phyloP scores from a whole-genome alignment of 2,797 vertebrate genomes.

The Cynopterus sphinx region DNA sequence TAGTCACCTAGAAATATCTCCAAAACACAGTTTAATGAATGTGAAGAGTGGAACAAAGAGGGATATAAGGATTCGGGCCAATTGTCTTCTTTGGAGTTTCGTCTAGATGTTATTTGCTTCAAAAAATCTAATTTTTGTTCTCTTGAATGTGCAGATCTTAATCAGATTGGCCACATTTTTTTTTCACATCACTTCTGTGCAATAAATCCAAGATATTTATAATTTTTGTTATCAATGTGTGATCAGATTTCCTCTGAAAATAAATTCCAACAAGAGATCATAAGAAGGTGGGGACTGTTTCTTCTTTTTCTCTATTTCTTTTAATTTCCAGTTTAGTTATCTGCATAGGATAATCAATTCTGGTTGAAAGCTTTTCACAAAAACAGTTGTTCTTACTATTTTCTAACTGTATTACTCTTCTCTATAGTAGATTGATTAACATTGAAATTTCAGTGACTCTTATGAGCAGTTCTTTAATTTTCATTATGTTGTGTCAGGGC shows the following conservation, averaged over 20 bases:
- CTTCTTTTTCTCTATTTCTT: background rate
- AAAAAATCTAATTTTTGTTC: background rate
- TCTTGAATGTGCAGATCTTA: background rate
- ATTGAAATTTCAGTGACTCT: constrained; percentile 28
- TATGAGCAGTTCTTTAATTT: constrained; percentile 44
- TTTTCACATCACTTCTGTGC: background rate
- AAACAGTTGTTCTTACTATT: background rate
- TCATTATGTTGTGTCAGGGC: background rate
- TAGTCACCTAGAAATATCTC: background rate
- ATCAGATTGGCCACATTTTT: background rate
- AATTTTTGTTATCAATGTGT: constrained; percentile 20
- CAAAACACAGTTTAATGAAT: background rate
- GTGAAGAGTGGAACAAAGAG: background rate
- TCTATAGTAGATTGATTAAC: constrained; percentile 38
- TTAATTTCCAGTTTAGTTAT: background rate
- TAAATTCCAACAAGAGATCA: background rate
- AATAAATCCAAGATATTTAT: background rate
- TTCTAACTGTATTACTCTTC: background rate
- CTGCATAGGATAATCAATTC: background rate
- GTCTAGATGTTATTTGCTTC: background rate
- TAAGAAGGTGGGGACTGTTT: background rate
- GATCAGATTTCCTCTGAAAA: constrained; percentile 15
- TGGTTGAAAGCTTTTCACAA: constrained; percentile 30
- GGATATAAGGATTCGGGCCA: no score
- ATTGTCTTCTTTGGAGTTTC: background rate